Base-by-base conservation (phyloP, 2,797 vertebrate genomes). In the Sebastes iracundus region DNA sequence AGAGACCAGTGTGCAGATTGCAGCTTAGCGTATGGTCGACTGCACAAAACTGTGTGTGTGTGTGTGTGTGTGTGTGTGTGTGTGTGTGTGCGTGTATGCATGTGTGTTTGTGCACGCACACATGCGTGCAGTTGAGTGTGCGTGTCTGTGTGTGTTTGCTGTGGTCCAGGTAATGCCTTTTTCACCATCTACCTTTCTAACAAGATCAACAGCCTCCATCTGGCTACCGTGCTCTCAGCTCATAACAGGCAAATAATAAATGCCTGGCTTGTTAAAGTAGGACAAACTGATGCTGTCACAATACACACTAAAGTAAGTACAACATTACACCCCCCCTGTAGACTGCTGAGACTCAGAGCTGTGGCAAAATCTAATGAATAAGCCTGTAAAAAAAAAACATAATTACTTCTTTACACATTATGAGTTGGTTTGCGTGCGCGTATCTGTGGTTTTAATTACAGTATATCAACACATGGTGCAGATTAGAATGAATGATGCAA, bases 151-250 rank as follows among this genome's bases (percentile, higher is more conserved):
- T 56, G 35, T 67, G 38, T 27, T 94, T 95, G 91, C 90, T 88
- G 85, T 90, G 88, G 81, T 88, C 81, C 85, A 90, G 92, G 90
- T 94, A 95, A 95, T 94, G 90, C 91, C 85, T 87, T 86, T 90
- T 92, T 93, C 85, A 88, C 88, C 46, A 87, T 94, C 88, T 82
- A 93, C 89, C 86, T 91, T 91, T 86, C 81, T 92, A 92, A 94
- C 92, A 92, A 93, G 92, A 94, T 94, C 90, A 96, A 95, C 95
- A 96, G 88, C 82, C 83, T 91, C 94, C 94, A 95, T 94, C 95
- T 96, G 95, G 90, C 93, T 92, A 85, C 89, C 38, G 77, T 88
- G 87, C 92, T 87, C 84, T 88, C 67, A 42, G 83, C 69, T 86
- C 85, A 81, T 84, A 89, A 85, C 85, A 79, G 86, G 88, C 87